These are phyloP conservation scores for Acropora tenuis DNA, from an alignment of 64 coral and sea anemone genomes.

Conservation along the genomic window DNA sequence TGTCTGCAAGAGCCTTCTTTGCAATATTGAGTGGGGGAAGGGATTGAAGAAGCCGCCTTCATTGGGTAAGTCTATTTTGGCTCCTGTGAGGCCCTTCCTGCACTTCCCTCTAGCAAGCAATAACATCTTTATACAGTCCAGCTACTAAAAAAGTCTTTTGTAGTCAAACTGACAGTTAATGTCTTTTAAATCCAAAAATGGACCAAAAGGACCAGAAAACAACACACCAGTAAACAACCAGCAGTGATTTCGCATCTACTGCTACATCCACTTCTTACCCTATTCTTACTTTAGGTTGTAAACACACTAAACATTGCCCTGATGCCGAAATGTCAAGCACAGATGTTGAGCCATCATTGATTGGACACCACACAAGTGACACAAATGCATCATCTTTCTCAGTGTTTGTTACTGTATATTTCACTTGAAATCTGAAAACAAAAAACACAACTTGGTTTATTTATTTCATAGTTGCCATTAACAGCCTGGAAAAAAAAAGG, in stretches of 20 bases:
- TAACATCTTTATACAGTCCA: neutral
- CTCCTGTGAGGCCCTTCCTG: too few species aligned
- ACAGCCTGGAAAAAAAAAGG: too few species aligned
- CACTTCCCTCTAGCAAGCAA: neutral
- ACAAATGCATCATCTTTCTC: constrained; percentile 76
- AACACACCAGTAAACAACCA: too few species aligned
- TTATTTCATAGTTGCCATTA: neutral
- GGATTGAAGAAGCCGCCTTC: too few species aligned
- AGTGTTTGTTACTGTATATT: constrained; percentile 89
- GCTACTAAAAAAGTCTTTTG: neutral
- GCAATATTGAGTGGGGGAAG: too few species aligned
- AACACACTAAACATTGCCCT: constrained; percentile 66
- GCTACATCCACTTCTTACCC: constrained; percentile 49
- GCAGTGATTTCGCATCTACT: too few species aligned
- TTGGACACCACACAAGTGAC: constrained; percentile 71
- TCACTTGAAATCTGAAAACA: constrained; percentile 78
- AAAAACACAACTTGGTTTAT: neutral
- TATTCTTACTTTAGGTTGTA: constrained; percentile 81
- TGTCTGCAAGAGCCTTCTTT: too few species aligned
- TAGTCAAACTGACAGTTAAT: too few species aligned
- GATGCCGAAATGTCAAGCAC: constrained; percentile 18
- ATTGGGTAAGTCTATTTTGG: too few species aligned
- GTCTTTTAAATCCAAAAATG: too few species aligned
- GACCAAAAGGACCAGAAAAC: too few species aligned
- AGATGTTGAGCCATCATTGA: constrained; percentile 25